Evolutionary conservation across 2,113 vertebrate species (phyloP), one percentile per base, ranked within the genome.

Genomic region (Salminus brasiliensis): DNA sequence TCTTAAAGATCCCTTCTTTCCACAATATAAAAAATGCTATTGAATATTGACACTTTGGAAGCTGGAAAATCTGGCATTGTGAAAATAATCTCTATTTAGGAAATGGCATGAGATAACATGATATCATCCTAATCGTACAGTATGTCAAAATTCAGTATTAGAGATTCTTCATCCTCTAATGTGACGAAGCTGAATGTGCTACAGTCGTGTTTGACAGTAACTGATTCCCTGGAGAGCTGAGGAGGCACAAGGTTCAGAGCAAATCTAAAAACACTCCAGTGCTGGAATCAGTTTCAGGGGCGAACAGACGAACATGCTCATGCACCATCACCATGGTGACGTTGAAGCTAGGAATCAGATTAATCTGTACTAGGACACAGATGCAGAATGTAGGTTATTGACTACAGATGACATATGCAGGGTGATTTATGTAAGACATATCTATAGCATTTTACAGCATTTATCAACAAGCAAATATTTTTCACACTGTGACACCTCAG

Each of bases 261-360:
- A 55, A 67, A 66, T 76, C 67, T 29, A 67, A 29, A 32, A 52
- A n/a, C 25, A n/a, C 73, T 27, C 13, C 15, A 76, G 32, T 1
- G 9, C 47, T 55, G 11, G 29, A 65, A 53, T 1, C 55, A 27
- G 21, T 72, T 79, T 62, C 10, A 62, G 41, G 53, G 30, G 6
- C 9, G 25, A 68, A 59, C 36, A 73, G 49, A 73, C 34, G 21
- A 79, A 75, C 23, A 9, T 21, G n/a, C 45, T 34, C 27, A 59
- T 16, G 4, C 18, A 65, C 39, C 5, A 72, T 83, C 67, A 70
- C 76, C 81, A 83, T 78, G 65, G 76, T 65, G 45, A 83, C 43
- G 59, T 11, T 63, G 63, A 78, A 73, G 73, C 45, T 60, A 59
- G 60, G 68, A 74, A 23, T 21, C 45, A 45, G 49, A 25, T 68